These are phyloP conservation scores for Tetragonula carbonaria DNA, from an alignment of 2,888 invertebrate species.

Conservation along the genomic window DNA sequence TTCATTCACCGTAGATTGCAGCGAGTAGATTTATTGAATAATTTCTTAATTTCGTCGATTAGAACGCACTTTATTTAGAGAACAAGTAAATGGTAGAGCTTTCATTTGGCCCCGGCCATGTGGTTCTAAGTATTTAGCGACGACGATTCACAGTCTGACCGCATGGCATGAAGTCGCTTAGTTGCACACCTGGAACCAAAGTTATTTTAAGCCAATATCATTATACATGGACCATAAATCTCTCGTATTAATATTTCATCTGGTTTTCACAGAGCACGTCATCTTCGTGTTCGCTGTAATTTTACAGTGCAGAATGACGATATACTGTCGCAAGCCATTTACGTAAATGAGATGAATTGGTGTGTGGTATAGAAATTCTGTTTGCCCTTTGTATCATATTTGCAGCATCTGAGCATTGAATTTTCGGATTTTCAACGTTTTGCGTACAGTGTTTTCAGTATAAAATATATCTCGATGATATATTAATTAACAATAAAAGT, in stretches of 20 bases:
- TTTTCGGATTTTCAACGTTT: neutral
- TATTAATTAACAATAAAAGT: no score
- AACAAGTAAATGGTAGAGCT: conserved; percentile 27
- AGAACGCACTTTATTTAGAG: neutral
- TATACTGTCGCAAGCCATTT: neutral
- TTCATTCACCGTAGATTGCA: no score
- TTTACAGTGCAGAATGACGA: neutral
- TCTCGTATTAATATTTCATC: conserved; percentile 26
- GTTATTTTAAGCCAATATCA: conserved; percentile 40
- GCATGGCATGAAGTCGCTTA: conserved; percentile 17
- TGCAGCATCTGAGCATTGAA: neutral
- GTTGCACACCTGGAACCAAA: conserved; percentile 40
- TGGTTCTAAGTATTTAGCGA: conserved; percentile 53
- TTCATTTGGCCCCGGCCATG: conserved; percentile 16
- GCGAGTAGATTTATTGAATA: neutral
- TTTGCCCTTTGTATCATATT: neutral
- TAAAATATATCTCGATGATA: no score
- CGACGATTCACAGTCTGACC: conserved; percentile 43
- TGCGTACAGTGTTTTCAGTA: no score
- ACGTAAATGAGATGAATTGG: neutral
- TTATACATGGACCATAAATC: conserved; percentile 29
- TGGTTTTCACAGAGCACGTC: neutral
- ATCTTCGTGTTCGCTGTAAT: conserved; percentile 8
- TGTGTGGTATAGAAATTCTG: neutral
- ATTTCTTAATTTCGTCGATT: neutral